These are phyloP conservation scores for Zaprionus ghesquierei DNA, from an alignment of 1,140 invertebrate species.

Conservation along the genomic window DNA sequence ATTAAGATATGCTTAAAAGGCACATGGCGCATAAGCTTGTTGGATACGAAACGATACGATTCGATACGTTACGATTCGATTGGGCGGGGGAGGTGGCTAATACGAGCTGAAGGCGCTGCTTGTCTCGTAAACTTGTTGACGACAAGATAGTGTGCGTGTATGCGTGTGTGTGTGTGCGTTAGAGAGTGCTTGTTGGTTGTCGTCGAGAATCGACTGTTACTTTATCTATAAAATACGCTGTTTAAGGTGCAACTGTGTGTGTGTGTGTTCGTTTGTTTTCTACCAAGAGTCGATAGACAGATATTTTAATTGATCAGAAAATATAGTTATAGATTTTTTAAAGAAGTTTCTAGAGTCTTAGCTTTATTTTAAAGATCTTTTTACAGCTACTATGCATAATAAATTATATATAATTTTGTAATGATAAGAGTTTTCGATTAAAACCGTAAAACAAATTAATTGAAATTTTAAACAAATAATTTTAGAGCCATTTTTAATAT, in stretches of 20 bases:
- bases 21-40: conserved; percentile 31
- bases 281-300: neutral
- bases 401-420: too few relatives aligned
- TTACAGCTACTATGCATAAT: too few relatives aligned
- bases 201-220: conserved; percentile 66
- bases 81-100: conserved; percentile 33
- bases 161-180: conserved; percentile 1
- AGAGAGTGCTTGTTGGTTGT: too few relatives aligned
- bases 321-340: neutral
- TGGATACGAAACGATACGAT: conserved; percentile 35
- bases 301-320: neutral
- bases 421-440: too few relatives aligned
- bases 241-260: conserved; percentile 9
- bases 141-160: conserved; percentile 33
- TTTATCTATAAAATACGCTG: conserved; percentile 53
- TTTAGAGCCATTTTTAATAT: too few relatives aligned
- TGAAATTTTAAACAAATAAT: too few relatives aligned
- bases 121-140: conserved; percentile 71
- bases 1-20: conserved; percentile 75
- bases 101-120: conserved; percentile 10
- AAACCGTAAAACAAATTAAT: too few relatives aligned
- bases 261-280: neutral
- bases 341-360: too few relatives aligned
- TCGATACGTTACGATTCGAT: conserved; percentile 26
- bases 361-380: too few relatives aligned